Conservation (phyloP, 2,888 invertebrate genomes). For the Machimus atricapillus region DNA sequence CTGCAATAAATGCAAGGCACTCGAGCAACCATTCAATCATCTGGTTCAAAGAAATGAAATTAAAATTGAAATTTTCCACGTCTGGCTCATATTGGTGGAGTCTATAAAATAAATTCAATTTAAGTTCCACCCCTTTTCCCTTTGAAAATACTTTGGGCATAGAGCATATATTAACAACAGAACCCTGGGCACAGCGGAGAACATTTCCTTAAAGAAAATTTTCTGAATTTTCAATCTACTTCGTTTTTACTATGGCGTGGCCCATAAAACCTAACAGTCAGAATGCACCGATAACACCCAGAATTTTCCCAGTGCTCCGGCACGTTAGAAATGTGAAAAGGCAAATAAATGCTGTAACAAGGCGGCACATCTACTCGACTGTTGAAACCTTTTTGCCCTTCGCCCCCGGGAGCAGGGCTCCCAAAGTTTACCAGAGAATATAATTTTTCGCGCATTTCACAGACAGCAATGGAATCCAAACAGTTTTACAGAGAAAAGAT, state of each 20-base stretch:
- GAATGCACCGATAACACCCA: background rate
- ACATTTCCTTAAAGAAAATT: background rate
- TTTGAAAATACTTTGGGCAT: background rate
- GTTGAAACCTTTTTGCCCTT: constrained; percentile 5
- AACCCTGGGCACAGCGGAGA: background rate
- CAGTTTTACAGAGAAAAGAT: background rate
- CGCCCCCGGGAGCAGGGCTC: background rate
- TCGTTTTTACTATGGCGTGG: background rate
- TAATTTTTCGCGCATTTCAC: constrained; percentile 23
- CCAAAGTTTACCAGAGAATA: constrained; percentile 1
- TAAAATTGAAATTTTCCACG: background rate
- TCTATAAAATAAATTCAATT: background rate
- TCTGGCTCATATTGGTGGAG: background rate
- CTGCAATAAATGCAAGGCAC: background rate
- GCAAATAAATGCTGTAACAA: constrained; percentile 9
- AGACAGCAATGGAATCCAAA: background rate
- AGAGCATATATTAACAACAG: background rate
- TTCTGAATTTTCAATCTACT: background rate
- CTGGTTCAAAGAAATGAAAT: background rate
- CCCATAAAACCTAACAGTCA: background rate
- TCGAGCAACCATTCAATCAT: background rate
- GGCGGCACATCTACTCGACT: background rate
- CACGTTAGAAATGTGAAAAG: background rate
- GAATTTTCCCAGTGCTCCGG: background rate
- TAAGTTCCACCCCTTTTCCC: background rate